A percentile compares a stretch with the other conserved stretches of the same genome.
phyloP scores from a whole-genome alignment of 1,140 invertebrate species.

The Hyles vespertilio region DNA sequence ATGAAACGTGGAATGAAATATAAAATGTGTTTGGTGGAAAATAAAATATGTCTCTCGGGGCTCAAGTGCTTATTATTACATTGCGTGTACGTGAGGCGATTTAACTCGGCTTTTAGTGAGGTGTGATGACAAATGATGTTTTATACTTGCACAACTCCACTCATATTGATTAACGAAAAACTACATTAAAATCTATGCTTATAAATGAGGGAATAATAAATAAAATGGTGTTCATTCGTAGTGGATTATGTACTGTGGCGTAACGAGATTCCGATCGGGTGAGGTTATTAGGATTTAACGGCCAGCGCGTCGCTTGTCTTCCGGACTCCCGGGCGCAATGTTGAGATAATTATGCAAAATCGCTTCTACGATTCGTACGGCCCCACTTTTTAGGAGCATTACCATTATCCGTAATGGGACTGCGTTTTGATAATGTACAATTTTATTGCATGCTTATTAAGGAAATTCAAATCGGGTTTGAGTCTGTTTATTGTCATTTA shows the following conservation, averaged over 20 bases:
- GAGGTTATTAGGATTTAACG: slow-evolving; percentile 72
- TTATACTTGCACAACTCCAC: neutral
- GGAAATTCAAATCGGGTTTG: slow-evolving; percentile 38
- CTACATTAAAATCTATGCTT: too few species aligned
- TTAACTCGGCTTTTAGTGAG: slow-evolving; percentile 50
- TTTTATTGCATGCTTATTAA: slow-evolving; percentile 65
- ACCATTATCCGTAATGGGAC: slow-evolving; percentile 68
- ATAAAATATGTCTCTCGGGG: slow-evolving; percentile 68
- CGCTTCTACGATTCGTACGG: slow-evolving; percentile 66
- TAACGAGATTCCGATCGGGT: slow-evolving; percentile 69
- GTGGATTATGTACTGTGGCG: slow-evolving; percentile 59
- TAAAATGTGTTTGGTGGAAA: slow-evolving; percentile 70
- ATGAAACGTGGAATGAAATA: slow-evolving; percentile 76
- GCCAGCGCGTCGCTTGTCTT: slow-evolving; percentile 8
- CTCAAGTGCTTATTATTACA: slow-evolving; percentile 70
- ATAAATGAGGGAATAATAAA: neutral
- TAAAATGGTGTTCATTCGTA: slow-evolving; percentile 38
- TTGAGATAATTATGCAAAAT: slow-evolving; percentile 74
- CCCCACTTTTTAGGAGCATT: slow-evolving; percentile 68
- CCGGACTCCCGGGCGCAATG: slow-evolving; percentile 50
- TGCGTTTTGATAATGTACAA: slow-evolving; percentile 69
- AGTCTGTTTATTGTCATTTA: too few species aligned
- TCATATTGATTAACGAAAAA: too few species aligned
- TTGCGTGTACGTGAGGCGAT: slow-evolving; percentile 69
- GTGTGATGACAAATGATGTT: slow-evolving; percentile 50